Evolutionary conservation across 2,888 invertebrate species (phyloP), one percentile per base, ranked within the genome.

Genomic region (Drosophila siamana): DNA sequence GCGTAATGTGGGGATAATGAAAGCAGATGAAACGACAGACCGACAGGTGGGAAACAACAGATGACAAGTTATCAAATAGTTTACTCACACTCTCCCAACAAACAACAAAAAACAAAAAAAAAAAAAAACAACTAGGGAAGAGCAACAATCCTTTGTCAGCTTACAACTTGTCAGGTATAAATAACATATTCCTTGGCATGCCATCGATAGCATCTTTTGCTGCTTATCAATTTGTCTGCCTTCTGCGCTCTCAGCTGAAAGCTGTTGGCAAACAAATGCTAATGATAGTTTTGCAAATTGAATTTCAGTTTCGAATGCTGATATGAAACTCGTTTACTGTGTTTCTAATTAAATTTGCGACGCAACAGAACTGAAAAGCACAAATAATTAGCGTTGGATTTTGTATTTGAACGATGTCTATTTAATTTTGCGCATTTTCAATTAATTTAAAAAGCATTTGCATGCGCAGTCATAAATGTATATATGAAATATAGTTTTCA

Each of bases 21-120:
- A 40, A 69, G 28, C 52, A 44, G 65, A 50, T 60, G 22, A 36
- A 41, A 41, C 57, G 36, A 60, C 43, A 16, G 28, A 30, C 16
- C 11, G 13, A 8, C 36, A 33, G 50, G 47, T 78, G 74, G 19
- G 55, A 66, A 50, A 51, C 15, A 59, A 30, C 78, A 67, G 52
- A 56, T 78, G 75, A 64, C 69, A 64, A 51, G 68, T 62, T 67
- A 54, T 73, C 52, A 60, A 57, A 73, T 77, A 69, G 52, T 72
- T 52, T 41, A 74, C 57, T 69, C 65, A 56, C 52, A 50, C 40
- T 56, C 2, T 2, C 2, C 19, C 19, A 19, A 19, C 1, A 19
- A 26, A 7, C 26, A 6, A 26, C 24, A 1, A 22, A 22, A 1
- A 22, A 3, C 4, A 2, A 24, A 24, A 24, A 24, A 24, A 24